A percentile compares a stretch with the other conserved stretches of the same genome.
These are phyloP conservation scores for Mesoclemmys tuberculata DNA, from an alignment of 2,113 vertebrate genomes.

Conservation along the genomic window DNA sequence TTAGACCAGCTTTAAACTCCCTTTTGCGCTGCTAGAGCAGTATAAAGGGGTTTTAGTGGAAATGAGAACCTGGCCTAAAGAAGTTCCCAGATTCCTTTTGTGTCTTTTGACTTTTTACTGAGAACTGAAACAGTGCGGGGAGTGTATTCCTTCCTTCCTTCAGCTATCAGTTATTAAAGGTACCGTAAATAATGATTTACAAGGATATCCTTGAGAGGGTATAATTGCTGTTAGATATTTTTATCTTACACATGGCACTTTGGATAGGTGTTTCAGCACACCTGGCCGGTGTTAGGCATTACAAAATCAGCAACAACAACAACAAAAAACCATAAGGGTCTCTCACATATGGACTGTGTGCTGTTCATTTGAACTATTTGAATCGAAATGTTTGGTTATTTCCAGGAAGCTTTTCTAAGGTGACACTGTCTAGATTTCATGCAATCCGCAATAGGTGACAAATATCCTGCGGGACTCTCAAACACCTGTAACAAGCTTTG, in stretches of 20 bases:
- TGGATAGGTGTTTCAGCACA: background rate
- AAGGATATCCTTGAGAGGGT: background rate
- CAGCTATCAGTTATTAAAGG: background rate
- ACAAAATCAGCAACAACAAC: background rate
- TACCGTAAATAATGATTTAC: background rate
- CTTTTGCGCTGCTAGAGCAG: background rate
- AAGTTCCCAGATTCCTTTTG: background rate
- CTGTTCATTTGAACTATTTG: background rate
- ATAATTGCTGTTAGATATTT: background rate
- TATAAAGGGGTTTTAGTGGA: background rate
- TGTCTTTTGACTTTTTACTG: background rate
- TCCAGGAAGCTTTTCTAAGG: background rate
- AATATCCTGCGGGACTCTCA: background rate
- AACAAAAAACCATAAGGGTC: background rate
- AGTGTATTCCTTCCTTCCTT: background rate
- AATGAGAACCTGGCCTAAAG: background rate
- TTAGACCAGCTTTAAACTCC: background rate
- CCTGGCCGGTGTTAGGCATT: constrained; percentile 36
- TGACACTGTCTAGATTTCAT: background rate
- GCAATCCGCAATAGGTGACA: background rate
- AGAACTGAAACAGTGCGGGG: background rate
- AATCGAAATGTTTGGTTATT: background rate
- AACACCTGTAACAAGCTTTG: background rate
- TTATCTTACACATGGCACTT: background rate
- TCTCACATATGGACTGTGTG: rapidly evolving